Base-by-base conservation (phyloP, 2,113 vertebrate genomes). In the Ia io region DNA sequence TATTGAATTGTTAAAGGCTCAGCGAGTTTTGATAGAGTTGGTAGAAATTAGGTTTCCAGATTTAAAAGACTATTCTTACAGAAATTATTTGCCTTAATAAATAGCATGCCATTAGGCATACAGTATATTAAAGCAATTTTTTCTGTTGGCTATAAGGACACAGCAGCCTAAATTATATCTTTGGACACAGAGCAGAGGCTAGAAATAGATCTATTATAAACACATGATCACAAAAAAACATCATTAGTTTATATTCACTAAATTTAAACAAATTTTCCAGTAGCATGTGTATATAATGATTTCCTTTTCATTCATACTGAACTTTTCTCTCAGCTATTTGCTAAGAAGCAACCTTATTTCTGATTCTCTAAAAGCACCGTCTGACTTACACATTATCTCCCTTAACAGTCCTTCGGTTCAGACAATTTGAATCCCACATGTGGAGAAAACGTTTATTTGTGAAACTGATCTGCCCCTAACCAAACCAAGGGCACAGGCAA, bases 151-250 rank as follows among this genome's bases (percentile, higher is more conserved):
- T 23, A 1, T 47, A 69, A 85, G 23, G 23, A 35, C 11, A n/a
- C 32, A 28, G 40, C 25, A 85, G 37, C 32, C 11, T 51, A 76
- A 87, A 32, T 88, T 84, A 69, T 49, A 20, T 79, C 44, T 87
- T 22, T 88, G 49, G 28, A 40, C 25, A 61, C 23, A 42, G 56
- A 61, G 32, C 40, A 70, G 20, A 35, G 17, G 5, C 73, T 84
- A n/a, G 73, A 94, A 85, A 91, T 51, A 59, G 22, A 42, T 87
- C 32, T 37, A 30, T 76, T 78, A 42, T 69, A 93, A 84, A 94
- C 12, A 47, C 20, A 18, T 13, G 8, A 37, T 12, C 56, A 7
- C 23, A 88, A 77, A 74, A 59, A 51, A 9, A n/a, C 13, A 22
- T n/a, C 17, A 77, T 51, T 51, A 51, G n/a, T 77, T 20, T 77